Percentiles rank a stretch among this genome's conserved stretches.
These are phyloP conservation scores for Callopanchax toddi DNA, from an alignment of 2,113 vertebrate genomes.

Conservation along the genomic window DNA sequence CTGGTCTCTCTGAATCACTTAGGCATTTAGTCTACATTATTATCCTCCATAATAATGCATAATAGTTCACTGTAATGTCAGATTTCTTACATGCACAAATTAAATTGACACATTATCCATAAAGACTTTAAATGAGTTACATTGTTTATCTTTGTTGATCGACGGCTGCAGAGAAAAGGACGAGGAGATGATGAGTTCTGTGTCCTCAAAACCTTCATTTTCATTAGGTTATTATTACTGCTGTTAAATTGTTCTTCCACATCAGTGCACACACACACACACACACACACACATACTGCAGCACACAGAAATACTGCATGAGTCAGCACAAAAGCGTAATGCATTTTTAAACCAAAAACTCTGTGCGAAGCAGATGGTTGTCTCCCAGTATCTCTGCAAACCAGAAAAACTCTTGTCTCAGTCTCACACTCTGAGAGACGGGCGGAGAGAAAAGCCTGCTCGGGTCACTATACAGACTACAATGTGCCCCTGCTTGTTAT, in stretches of 20 bases:
- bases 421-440: conserved; percentile 2
- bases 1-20: no score
- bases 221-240: background rate
- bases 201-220: background rate
- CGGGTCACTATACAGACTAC: background rate
- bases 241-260: background rate
- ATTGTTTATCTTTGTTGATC: no score
- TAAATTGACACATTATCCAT: no score
- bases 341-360: conserved; percentile 22
- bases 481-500: conserved; percentile 30
- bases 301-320: conserved; percentile 1
- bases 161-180: background rate
- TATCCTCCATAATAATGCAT: no score
- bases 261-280: background rate
- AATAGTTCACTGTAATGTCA: no score
- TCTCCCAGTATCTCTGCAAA: conserved; percentile 3
- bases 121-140: no score
- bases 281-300: no score
- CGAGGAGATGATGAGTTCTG: background rate
- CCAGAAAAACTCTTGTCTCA: background rate
- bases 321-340: conserved; percentile 38
- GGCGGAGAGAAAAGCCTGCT: background rate
- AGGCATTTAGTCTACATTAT: no score
- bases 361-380: conserved; percentile 12
- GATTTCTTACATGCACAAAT: no score